These are phyloP conservation scores for Leguminivora glycinivorella DNA, from an alignment of 1,140 invertebrate species.

Conservation along the genomic window DNA sequence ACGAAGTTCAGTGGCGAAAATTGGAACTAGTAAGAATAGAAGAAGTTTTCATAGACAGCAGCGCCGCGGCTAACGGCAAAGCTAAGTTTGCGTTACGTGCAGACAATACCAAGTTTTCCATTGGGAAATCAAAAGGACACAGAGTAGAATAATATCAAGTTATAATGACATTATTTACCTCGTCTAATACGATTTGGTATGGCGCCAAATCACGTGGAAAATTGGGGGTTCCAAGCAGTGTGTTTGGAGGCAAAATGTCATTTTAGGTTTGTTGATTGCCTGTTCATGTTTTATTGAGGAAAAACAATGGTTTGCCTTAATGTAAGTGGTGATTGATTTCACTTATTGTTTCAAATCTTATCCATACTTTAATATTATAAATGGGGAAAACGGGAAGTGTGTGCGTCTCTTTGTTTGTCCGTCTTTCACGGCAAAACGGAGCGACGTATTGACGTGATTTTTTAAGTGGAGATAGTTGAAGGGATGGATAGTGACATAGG, in stretches of 20 bases:
- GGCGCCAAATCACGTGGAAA: background rate
- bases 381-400: too few relatives aligned
- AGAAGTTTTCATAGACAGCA: background rate
- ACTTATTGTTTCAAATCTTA: too few relatives aligned
- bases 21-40: background rate
- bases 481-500: too few relatives aligned
- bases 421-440: too few relatives aligned
- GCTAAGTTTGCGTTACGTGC: background rate
- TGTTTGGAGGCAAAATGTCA: background rate
- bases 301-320: too few relatives aligned
- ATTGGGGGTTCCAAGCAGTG: background rate
- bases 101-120: constrained; percentile 3
- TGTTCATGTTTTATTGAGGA: too few relatives aligned
- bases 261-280: background rate
- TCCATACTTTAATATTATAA: too few relatives aligned
- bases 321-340: too few relatives aligned
- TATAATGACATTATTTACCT: constrained; percentile 13
- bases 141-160: background rate
- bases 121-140: constrained; percentile 14
- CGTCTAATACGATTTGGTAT: constrained; percentile 1
- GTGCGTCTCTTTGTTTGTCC: too few relatives aligned
- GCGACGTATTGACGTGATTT: too few relatives aligned
- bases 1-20: background rate
- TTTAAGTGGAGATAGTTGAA: too few relatives aligned
- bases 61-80: background rate